Evolutionary conservation across 2,113 vertebrate species (phyloP).

Genomic region (Corythoichthys intestinalis): DNA sequence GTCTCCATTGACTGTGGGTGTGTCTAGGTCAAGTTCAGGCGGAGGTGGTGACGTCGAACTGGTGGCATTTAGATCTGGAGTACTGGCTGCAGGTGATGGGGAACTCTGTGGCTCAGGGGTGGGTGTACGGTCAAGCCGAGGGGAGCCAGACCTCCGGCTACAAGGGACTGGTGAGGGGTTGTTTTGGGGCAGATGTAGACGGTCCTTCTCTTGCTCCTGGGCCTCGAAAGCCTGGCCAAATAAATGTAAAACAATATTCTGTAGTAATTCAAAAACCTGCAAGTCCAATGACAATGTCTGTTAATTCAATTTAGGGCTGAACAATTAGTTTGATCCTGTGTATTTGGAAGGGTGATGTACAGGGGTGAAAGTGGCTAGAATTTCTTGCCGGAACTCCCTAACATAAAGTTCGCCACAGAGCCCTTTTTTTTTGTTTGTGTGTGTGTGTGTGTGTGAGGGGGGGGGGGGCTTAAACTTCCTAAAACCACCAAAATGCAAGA

Average conservation of each 20-base stretch:
- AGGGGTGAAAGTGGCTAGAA: too few relatives aligned
- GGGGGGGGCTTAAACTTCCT: too few relatives aligned
- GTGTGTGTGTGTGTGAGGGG: too few relatives aligned
- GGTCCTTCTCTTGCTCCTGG: conserved; percentile 80
- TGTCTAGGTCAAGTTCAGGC: conserved; percentile 30
- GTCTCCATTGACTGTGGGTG: conserved; percentile 61
- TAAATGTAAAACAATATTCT: not conserved
- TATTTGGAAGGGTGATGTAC: too few relatives aligned
- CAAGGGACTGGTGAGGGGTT: conserved; percentile 69
- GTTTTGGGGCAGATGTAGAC: conserved; percentile 72
- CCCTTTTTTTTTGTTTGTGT: too few relatives aligned
- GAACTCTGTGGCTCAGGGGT: conserved; percentile 61
- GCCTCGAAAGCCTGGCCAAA: conserved; percentile 79
- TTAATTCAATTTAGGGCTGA: too few relatives aligned
- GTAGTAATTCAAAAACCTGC: too few relatives aligned
- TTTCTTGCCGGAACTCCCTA: too few relatives aligned
- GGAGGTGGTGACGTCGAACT: conserved; percentile 27
- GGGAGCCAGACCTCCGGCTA: conserved; percentile 64
- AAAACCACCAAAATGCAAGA: too few relatives aligned
- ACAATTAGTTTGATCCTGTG: too few relatives aligned
- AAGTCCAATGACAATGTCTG: too few relatives aligned
- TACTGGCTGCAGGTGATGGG: conserved; percentile 54
- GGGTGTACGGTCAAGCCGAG: conserved; percentile 46
- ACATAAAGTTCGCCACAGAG: too few relatives aligned
- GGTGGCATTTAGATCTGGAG: conserved; percentile 48